Base-by-base conservation (phyloP, 2,113 vertebrate species). In the Poicephalus meyeri region DNA sequence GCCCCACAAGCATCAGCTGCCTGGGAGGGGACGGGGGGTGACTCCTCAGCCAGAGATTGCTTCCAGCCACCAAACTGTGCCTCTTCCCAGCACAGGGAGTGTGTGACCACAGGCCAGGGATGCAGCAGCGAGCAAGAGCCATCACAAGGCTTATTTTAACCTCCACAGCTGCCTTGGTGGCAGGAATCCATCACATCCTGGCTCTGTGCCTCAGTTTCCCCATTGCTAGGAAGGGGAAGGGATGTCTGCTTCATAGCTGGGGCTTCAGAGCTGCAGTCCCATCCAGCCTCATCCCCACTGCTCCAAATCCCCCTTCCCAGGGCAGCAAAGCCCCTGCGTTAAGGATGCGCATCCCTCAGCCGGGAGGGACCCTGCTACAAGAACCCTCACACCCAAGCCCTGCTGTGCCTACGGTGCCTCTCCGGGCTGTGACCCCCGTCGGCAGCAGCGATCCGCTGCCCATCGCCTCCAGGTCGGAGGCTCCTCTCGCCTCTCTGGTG, bases 1-100 rank as follows among this genome's bases (percentile, higher is more conserved):
- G 35, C 44, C 79, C 86, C 31, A 25, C 10, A 50, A 61, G 41
- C 12, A 3, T 10, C 11, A 18, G 44, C 28, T 83, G 50, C 41
- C 47, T 8, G 2, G 78, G 21, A 60, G n/a, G 39, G 58, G 31
- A 7, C 1, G 8, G 23, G 37, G 58, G 44, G 37, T 16, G 46
- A 37, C 9, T 53, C n/a, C 39, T 46, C 44, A 16, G 63, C 35
- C 37, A 16, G 49, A 65, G 42, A 29, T 56, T 15, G 11, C 50
- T 80, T 35, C 82, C 83, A 64, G 65, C 55, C 60, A 19, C 61
- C 49, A 23, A 50, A 18, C 3, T 18, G 18, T 50, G 41, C 7
- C 35, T 37, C 61, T 70, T 77, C 56, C 56, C 31, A 39, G 66
- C 2, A 0, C 0, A 0, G 13, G 42, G 23, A 69, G 18, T 3